Base-by-base conservation (phyloP, 2,888 invertebrate species). In the Andrena bicolor region DNA sequence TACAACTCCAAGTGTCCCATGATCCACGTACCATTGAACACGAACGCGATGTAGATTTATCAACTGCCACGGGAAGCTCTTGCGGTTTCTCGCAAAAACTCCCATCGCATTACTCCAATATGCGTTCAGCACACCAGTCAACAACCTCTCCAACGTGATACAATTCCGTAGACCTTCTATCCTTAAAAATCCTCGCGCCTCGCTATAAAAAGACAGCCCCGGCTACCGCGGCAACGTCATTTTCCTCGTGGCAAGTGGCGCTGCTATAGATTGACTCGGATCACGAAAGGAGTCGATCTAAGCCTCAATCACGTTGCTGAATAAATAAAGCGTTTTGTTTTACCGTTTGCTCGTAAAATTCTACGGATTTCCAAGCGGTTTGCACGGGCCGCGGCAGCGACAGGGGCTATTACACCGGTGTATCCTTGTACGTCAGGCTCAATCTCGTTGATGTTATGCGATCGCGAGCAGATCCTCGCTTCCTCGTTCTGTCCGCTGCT, bases 381-480 rank as follows among this genome's bases (percentile, higher is more conserved):
- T 56, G 26, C 23, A 26, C 26, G 10, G 8, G 3, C 23, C 10
- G 26, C 10, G 23, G 26, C 23, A 13, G 56, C 23, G 56, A 26
- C 56, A 69, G 41, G 41, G 5, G 30, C 35, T 6, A 66, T 65
- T 41, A 28, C 16, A 13, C 2, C 35, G 0, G 13, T 0, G 7
- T 23, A 58, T 69, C 10, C 32, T 51, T 13, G 32, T 1, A 5
- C 13, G n/a, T 69, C 32, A 10, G 20, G 10, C 10, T 23, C 20
- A 56, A 56, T 58, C 35, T 58, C 35, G 69, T 58, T 69, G 69
- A 69, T 69, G 3, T 26, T 35, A n/a, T 26, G 20, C 35, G 26
- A 69, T 56, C 56, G 2, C 32, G 32, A 28, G 26, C 13, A 13
- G 23, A 30, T 30, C 51, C 10, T 35, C 13, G 26, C 6, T 58